A percentile compares a stretch with the other conserved stretches of the same genome.
Evolutionary conservation across 2,888 invertebrate genomes (phyloP).

Genomic region (Idaea biselata): DNA sequence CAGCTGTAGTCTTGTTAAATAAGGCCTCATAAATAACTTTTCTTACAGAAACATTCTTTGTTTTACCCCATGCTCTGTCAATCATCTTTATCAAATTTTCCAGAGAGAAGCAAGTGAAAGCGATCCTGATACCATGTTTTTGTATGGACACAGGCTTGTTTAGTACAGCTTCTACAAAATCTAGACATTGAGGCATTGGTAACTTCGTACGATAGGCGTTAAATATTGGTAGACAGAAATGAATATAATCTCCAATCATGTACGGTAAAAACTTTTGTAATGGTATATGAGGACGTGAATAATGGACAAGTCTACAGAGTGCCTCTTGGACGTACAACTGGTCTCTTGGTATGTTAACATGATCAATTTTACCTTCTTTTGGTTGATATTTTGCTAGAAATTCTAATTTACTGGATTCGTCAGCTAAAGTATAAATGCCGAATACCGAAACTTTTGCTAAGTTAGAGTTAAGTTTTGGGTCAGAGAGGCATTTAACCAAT

Average conservation of each 20-base stretch:
- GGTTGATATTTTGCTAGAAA: slow-evolving; percentile 46
- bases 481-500: neutral
- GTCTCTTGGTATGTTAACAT: slow-evolving; percentile 26
- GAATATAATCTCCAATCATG: slow-evolving; percentile 46
- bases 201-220: slow-evolving; percentile 37
- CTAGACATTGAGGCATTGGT: slow-evolving; percentile 30
- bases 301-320: slow-evolving; percentile 42
- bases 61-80: slow-evolving; percentile 37
- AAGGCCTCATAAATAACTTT: slow-evolving; percentile 37
- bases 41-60: slow-evolving; percentile 46
- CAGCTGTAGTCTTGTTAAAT: slow-evolving; percentile 29
- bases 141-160: slow-evolving; percentile 44
- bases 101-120: slow-evolving; percentile 37
- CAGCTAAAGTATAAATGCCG: slow-evolving; percentile 44
- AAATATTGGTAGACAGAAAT: slow-evolving; percentile 42
- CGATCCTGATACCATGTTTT: slow-evolving; percentile 45
- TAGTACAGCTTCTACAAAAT: slow-evolving; percentile 41
- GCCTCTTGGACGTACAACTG: slow-evolving; percentile 34
- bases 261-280: slow-evolving; percentile 34
- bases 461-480: neutral
- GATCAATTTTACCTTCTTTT: slow-evolving; percentile 35
- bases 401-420: slow-evolving; percentile 33
- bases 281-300: slow-evolving; percentile 43
- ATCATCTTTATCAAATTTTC: slow-evolving; percentile 35
- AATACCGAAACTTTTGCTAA: slow-evolving; percentile 25